A percentile compares a stretch with the other conserved stretches of the same genome.
Conservation (phyloP, 2,113 vertebrate genomes). For the Blennius ocellaris region DNA sequence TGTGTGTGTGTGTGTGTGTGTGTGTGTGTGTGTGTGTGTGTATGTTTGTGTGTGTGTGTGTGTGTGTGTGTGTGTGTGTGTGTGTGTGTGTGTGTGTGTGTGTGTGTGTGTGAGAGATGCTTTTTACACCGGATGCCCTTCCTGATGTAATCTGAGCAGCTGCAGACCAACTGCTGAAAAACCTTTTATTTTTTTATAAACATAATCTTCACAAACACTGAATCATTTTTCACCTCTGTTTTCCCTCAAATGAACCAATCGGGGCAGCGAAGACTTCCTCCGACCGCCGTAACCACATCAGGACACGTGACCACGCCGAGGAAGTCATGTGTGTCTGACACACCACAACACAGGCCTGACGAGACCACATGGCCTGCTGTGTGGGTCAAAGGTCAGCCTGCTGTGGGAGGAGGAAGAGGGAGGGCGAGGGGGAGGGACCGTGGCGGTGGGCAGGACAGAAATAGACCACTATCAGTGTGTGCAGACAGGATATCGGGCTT, state of each 20-base stretch:
- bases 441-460: neutral
- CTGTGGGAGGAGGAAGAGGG: neutral
- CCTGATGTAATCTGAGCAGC: too few species aligned
- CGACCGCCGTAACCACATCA: conserved; percentile 17
- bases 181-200: too few species aligned
- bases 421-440: neutral
- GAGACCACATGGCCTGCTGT: conserved; percentile 45
- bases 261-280: neutral
- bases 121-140: too few species aligned
- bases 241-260: too few species aligned
- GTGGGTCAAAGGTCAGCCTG: conserved; percentile 63
- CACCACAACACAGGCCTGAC: conserved; percentile 40
- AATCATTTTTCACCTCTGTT: neutral
- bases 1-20: too few species aligned
- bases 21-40: too few species aligned
- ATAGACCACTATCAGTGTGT: conserved; percentile 3
- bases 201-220: too few species aligned
- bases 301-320: conserved; percentile 38
- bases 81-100: too few species aligned
- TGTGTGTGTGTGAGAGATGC: too few species aligned
- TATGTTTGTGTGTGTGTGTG: too few species aligned
- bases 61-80: too few species aligned
- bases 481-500: neutral
- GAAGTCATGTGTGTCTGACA: conserved; percentile 43
- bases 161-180: too few species aligned